phyloP scores from a whole-genome alignment of 2,797 vertebrate genomes.

The Fundulus diaphanus region DNA sequence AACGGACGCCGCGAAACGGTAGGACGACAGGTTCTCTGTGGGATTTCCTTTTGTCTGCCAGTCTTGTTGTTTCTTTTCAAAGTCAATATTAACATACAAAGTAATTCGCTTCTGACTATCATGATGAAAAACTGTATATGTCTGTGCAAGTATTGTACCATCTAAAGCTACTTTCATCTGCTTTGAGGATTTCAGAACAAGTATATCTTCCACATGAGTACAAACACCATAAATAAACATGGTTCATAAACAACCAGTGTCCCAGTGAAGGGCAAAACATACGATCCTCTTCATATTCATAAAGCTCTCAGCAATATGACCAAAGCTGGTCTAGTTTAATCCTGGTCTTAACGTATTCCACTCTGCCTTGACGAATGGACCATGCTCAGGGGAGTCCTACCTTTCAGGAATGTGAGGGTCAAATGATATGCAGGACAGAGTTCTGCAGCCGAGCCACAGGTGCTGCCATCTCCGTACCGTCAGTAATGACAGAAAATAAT shows the following conservation, averaged over 20 bases:
- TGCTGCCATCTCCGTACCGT: slow-evolving; percentile 44
- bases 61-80: not conserved
- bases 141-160: not conserved
- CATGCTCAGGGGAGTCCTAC: slow-evolving; percentile 61
- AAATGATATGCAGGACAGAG: slow-evolving; percentile 70
- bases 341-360: slow-evolving; percentile 68
- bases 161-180: not conserved
- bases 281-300: slow-evolving; percentile 63
- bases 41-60: slow-evolving; percentile 1
- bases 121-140: not conserved
- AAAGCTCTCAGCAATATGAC: slow-evolving; percentile 55
- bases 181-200: slow-evolving; percentile 9
- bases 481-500: slow-evolving; percentile 17
- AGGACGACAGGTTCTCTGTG: slow-evolving; percentile 44
- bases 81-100: slow-evolving; percentile 2
- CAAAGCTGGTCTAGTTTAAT: slow-evolving; percentile 65
- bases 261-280: slow-evolving; percentile 46
- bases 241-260: slow-evolving; percentile 18
- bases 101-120: not conserved
- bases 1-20: slow-evolving; percentile 92
- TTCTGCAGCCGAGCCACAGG: slow-evolving; percentile 62
- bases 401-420: slow-evolving; percentile 56
- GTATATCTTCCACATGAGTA: not conserved
- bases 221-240: slow-evolving; percentile 7
- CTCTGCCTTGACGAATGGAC: slow-evolving; percentile 65